A percentile compares a stretch with the other conserved stretches of the same genome.
Evolutionary conservation across 2,113 vertebrate species (phyloP).

Genomic region (Chaetodon auriga): DNA sequence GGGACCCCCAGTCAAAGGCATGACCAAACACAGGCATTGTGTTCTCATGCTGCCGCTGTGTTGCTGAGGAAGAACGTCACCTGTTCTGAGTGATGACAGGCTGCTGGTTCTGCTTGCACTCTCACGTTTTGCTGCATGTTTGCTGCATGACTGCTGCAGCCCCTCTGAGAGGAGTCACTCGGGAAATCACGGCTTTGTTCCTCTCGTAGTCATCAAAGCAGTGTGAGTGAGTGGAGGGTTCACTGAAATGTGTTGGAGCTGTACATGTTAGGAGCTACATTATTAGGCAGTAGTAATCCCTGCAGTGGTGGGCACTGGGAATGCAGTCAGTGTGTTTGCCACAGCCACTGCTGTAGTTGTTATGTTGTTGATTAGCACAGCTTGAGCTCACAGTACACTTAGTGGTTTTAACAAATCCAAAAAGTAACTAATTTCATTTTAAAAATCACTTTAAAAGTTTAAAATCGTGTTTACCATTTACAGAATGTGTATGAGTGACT

Average conservation of each 20-base stretch:
- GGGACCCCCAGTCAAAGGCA: slow-evolving; percentile 59
- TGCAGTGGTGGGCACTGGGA: too few relatives aligned
- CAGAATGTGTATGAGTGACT: too few relatives aligned
- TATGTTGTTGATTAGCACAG: too few relatives aligned
- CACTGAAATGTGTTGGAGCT: not conserved
- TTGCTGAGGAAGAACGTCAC: slow-evolving; percentile 56
- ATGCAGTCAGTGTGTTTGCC: not conserved
- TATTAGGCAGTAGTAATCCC: too few relatives aligned
- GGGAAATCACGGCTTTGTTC: not conserved
- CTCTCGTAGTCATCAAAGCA: slow-evolving; percentile 6
- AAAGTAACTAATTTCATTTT: too few relatives aligned
- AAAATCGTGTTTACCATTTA: too few relatives aligned
- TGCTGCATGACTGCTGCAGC: slow-evolving; percentile 21
- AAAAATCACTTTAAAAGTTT: too few relatives aligned
- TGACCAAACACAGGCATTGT: slow-evolving; percentile 57
- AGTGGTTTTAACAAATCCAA: too few relatives aligned
- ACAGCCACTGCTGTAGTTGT: not conserved
- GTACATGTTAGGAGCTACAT: not conserved
- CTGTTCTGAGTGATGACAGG: slow-evolving; percentile 46
- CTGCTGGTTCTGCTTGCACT: slow-evolving; percentile 14
- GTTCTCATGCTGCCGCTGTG: slow-evolving; percentile 48
- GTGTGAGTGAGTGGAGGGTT: not conserved
- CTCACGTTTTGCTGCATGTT: slow-evolving; percentile 40
- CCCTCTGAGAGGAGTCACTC: slow-evolving; percentile 5
- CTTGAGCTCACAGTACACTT: too few relatives aligned